Evolutionary conservation across 2,888 invertebrate genomes (phyloP).

Genomic region (Drosophila buzzatii): DNA sequence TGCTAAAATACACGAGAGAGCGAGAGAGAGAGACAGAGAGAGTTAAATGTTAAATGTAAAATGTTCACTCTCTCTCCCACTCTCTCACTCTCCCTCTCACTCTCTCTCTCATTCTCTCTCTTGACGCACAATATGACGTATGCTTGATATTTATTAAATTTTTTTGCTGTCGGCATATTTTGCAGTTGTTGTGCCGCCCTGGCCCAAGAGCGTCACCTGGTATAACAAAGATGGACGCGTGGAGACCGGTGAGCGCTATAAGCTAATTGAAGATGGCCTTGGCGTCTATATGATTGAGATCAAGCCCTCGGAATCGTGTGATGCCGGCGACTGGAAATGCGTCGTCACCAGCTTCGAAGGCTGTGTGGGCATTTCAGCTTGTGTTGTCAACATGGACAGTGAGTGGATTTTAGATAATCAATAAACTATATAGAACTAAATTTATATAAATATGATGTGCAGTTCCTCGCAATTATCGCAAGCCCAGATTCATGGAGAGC

Average conservation of each 20-base stretch:
- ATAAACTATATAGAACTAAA: not conserved
- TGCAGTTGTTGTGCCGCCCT: slow-evolving; percentile 92
- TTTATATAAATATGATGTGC: slow-evolving; percentile 74
- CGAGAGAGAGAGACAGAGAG: not conserved
- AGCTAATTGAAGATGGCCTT: slow-evolving; percentile 92
- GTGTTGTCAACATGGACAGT: slow-evolving; percentile 92
- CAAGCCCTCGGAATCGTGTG: slow-evolving; percentile 90
- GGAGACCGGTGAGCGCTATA: slow-evolving; percentile 90
- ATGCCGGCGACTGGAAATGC: slow-evolving; percentile 96
- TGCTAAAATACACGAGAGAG: slow-evolving; percentile 8
- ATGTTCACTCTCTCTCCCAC: not conserved
- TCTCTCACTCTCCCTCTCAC: slow-evolving; percentile 4
- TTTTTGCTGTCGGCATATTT: not conserved
- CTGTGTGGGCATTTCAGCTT: slow-evolving; percentile 91
- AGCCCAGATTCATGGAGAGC: slow-evolving; percentile 95
- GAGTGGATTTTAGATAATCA: slow-evolving; percentile 77
- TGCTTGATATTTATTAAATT: slow-evolving; percentile 22
- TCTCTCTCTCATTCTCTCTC: slow-evolving; percentile 6
- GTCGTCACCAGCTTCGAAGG: slow-evolving; percentile 92
- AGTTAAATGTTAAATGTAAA: too few species aligned
- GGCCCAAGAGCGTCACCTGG: slow-evolving; percentile 94
- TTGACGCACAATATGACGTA: slow-evolving; percentile 19
- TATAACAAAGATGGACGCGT: slow-evolving; percentile 93
- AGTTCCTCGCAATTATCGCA: slow-evolving; percentile 96
- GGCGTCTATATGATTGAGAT: slow-evolving; percentile 93